A percentile compares a stretch with the other conserved stretches of the same genome.
Evolutionary conservation across 2,113 vertebrate genomes (phyloP).

Genomic region (Phylloscopus trochiloides): DNA sequence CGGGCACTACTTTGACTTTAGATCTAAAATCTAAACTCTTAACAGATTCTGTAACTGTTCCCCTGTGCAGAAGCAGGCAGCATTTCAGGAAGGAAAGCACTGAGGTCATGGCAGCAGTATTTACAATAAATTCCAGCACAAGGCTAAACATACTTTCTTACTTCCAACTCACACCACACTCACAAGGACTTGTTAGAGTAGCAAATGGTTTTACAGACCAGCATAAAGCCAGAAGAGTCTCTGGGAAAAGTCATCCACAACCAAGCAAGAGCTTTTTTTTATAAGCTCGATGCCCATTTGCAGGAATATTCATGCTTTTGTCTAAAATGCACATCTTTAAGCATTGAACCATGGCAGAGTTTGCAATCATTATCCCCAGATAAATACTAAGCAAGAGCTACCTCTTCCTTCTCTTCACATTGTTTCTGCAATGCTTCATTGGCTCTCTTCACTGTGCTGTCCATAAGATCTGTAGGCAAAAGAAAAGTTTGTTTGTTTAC

Average conservation of each 20-base stretch:
- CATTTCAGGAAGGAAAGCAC: not conserved
- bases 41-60: not conserved
- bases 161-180: not conserved
- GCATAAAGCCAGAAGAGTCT: not conserved
- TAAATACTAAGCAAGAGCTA: constrained; percentile 49
- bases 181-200: not conserved
- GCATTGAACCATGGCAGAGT: not conserved
- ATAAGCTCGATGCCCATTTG: not conserved
- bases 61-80: not conserved
- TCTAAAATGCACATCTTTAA: not conserved
- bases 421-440: constrained; percentile 65
- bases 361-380: not conserved
- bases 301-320: not conserved
- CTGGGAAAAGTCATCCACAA: not conserved
- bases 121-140: not conserved
- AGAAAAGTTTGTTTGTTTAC: not conserved
- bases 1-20: not conserved
- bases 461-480: not conserved
- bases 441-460: not conserved
- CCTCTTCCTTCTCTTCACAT: constrained; percentile 83
- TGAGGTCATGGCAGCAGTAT: not conserved
- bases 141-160: not conserved
- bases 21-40: not conserved
- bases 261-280: not conserved
- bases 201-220: not conserved